These are phyloP conservation scores for Rhinopomastus cyanomelas DNA, from an alignment of 2,113 vertebrate species.

Conservation along the genomic window DNA sequence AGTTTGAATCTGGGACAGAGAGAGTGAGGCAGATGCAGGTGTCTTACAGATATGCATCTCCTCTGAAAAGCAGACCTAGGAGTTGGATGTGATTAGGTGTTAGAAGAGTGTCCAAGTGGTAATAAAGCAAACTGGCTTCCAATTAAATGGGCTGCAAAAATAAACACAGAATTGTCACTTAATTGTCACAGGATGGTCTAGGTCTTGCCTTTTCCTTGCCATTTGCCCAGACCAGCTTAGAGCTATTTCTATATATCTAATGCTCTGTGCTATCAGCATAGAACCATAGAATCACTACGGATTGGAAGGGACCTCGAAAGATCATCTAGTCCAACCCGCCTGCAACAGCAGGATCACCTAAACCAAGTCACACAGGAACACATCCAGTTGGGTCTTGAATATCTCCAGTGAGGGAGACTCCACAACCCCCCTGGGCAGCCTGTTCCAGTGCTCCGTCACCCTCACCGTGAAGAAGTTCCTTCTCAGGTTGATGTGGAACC, in stretches of 20 bases:
- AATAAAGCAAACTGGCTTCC: background rate
- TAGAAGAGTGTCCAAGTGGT: background rate
- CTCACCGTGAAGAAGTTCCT: too few relatives aligned
- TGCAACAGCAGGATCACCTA: too few relatives aligned
- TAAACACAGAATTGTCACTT: background rate
- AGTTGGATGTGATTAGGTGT: background rate
- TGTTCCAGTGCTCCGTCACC: too few relatives aligned
- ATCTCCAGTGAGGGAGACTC: too few relatives aligned
- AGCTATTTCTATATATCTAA: background rate
- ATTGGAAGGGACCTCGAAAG: too few relatives aligned
- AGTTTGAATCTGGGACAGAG: slow-evolving; percentile 44
- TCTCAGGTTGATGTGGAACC: too few relatives aligned
- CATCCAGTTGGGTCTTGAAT: too few relatives aligned
- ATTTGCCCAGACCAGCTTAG: background rate
- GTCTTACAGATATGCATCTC: background rate
- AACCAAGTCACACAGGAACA: too few relatives aligned
- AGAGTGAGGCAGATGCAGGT: background rate
- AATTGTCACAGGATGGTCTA: background rate
- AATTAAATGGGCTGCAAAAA: background rate
- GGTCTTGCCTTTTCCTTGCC: background rate
- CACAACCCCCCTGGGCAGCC: too few relatives aligned
- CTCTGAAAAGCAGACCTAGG: background rate
- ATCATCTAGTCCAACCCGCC: too few relatives aligned
- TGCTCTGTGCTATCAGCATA: background rate
- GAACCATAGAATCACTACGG: too few relatives aligned